These are phyloP conservation scores for Tricholaema leucomelas DNA, from an alignment of 2,113 vertebrate genomes.

Conservation along the genomic window DNA sequence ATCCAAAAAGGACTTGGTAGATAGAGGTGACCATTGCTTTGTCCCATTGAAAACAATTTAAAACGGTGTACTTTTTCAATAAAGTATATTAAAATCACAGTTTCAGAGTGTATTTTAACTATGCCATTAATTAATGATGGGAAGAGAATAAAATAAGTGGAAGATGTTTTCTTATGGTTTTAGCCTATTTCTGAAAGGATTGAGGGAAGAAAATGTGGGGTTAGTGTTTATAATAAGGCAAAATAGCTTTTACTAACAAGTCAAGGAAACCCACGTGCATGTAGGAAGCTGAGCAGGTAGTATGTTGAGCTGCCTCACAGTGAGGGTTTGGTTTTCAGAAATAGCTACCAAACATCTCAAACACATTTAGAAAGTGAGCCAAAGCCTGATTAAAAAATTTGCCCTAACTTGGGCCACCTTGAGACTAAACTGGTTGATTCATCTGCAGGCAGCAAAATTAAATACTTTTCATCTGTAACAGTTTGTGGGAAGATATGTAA, in stretches of 20 bases:
- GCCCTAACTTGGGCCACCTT: background rate
- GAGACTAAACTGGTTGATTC: background rate
- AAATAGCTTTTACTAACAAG: background rate
- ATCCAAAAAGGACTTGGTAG: slow-evolving; percentile 80
- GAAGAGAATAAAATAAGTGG: slow-evolving; percentile 19
- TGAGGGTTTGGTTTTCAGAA: background rate
- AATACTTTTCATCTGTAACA: background rate
- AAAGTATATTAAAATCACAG: slow-evolving; percentile 91
- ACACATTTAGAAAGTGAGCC: background rate
- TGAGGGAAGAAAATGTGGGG: background rate
- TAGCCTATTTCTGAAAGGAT: slow-evolving; percentile 4
- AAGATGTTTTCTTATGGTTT: background rate
- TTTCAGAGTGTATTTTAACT: slow-evolving; percentile 62
- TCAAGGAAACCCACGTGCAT: background rate
- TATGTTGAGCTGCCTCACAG: background rate
- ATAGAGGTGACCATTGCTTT: slow-evolving; percentile 89
- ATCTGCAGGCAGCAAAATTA: background rate
- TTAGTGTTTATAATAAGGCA: background rate
- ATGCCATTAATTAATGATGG: background rate
- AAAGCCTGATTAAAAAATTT: slow-evolving; percentile 2
- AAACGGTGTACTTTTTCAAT: slow-evolving; percentile 98
- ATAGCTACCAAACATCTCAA: background rate
- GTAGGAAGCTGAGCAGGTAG: background rate
- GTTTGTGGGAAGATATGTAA: background rate
- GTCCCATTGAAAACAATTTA: slow-evolving; percentile 87